Conservation (phyloP, 2,797 vertebrate genomes). For the Masticophis lateralis region DNA sequence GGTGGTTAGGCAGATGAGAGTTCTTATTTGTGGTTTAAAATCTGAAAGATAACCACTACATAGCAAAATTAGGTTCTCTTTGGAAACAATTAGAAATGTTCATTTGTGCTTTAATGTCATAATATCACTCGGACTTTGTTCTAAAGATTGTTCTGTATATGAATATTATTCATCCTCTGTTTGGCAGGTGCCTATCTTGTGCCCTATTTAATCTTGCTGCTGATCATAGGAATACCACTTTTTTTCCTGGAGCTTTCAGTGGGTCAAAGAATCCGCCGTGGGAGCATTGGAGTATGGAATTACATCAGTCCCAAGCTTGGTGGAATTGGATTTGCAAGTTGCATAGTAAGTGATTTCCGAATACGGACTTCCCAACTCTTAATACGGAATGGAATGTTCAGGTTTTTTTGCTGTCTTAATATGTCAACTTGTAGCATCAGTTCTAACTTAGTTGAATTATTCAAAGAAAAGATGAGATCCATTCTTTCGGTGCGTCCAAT, state of each 20-base stretch:
- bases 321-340: conserved; percentile 96
- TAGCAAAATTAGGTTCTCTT: background rate
- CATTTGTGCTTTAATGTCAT: background rate
- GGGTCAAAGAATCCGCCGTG: conserved; percentile 91
- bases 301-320: conserved; percentile 95
- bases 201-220: conserved; percentile 89
- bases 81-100: background rate
- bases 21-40: background rate
- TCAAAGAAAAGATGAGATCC: background rate
- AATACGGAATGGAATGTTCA: background rate
- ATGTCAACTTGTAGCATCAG: background rate
- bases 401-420: background rate
- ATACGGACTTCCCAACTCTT: background rate
- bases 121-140: background rate
- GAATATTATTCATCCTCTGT: conserved; percentile 39
- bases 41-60: background rate
- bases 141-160: background rate
- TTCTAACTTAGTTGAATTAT: background rate
- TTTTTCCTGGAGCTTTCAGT: conserved; percentile 97
- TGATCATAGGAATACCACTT: conserved; percentile 93
- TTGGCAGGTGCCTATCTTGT: conserved; percentile 92
- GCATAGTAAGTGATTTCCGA: conserved; percentile 80
- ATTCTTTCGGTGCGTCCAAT: background rate
- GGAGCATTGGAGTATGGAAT: conserved; percentile 98
- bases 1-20: background rate